These are phyloP conservation scores for Rhynchopsitta pachyrhyncha DNA, from an alignment of 2,113 vertebrate species.

Conservation along the genomic window DNA sequence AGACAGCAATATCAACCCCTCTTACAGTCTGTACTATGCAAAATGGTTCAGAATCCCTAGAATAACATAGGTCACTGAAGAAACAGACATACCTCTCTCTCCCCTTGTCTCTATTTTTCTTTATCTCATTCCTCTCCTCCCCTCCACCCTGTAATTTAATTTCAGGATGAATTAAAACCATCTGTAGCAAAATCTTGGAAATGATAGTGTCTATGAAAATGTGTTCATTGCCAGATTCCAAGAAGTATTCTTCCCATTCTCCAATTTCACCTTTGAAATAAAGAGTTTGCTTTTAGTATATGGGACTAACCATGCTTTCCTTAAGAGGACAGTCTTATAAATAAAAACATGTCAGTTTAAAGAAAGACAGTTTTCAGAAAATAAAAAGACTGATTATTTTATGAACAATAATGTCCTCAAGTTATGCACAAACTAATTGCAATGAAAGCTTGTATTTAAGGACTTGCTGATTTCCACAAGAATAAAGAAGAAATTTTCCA, in stretches of 20 bases:
- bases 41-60: neutral
- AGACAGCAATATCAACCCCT: neutral
- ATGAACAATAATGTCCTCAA: neutral
- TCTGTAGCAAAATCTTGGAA: conserved; percentile 15
- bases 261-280: conserved; percentile 3
- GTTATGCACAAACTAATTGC: neutral
- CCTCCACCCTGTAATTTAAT: conserved; percentile 30
- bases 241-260: conserved; percentile 28
- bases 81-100: neutral
- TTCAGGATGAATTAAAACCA: conserved; percentile 54
- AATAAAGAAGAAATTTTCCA: neutral
- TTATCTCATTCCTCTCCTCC: neutral
- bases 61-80: neutral
- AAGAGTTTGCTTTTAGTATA: neutral
- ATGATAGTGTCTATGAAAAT: conserved; percentile 35
- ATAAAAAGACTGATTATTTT: neutral
- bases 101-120: neutral
- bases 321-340: neutral
- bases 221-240: neutral
- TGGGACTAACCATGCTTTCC: neutral
- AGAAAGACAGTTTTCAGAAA: neutral
- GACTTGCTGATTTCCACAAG: neutral
- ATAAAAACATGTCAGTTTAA: neutral
- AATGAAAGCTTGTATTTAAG: neutral
- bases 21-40: neutral